Evolutionary conservation across 2,113 vertebrate species (phyloP).

Genomic region (Pipa parva): DNA sequence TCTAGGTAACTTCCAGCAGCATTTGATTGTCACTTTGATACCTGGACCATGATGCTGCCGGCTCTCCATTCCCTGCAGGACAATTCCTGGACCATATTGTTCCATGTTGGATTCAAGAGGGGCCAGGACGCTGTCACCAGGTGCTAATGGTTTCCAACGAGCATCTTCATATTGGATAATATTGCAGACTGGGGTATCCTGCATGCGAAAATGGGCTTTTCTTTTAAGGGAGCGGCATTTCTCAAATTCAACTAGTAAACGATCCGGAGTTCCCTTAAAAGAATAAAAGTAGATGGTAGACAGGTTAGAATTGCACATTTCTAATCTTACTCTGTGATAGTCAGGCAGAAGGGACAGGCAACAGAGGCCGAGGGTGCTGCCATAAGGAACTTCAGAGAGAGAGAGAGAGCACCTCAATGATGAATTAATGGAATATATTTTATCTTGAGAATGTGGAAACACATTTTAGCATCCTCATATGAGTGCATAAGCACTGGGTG

Average conservation of each 20-base stretch:
- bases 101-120: constrained; percentile 47
- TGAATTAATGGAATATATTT: too few relatives aligned
- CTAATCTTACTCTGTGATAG: too few relatives aligned
- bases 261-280: constrained; percentile 47
- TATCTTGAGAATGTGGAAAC: too few relatives aligned
- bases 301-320: too few relatives aligned
- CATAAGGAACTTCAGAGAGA: too few relatives aligned
- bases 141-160: constrained; percentile 43
- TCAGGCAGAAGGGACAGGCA: too few relatives aligned
- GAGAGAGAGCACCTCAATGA: too few relatives aligned
- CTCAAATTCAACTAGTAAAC: constrained; percentile 57
- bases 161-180: constrained; percentile 53
- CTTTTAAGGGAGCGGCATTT: constrained; percentile 15
- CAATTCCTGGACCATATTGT: constrained; percentile 58
- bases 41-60: constrained; percentile 40
- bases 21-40: constrained; percentile 11
- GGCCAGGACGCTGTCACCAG: constrained; percentile 57
- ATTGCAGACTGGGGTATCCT: constrained; percentile 53
- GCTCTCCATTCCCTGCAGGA: constrained; percentile 49
- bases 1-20: too few relatives aligned
- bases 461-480: too few relatives aligned
- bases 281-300: too few relatives aligned
- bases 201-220: constrained; percentile 26
- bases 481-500: too few relatives aligned
- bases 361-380: too few relatives aligned